Evolutionary conservation across 2,113 vertebrate species (phyloP).

Genomic region (Ariopsis seemanni): DNA sequence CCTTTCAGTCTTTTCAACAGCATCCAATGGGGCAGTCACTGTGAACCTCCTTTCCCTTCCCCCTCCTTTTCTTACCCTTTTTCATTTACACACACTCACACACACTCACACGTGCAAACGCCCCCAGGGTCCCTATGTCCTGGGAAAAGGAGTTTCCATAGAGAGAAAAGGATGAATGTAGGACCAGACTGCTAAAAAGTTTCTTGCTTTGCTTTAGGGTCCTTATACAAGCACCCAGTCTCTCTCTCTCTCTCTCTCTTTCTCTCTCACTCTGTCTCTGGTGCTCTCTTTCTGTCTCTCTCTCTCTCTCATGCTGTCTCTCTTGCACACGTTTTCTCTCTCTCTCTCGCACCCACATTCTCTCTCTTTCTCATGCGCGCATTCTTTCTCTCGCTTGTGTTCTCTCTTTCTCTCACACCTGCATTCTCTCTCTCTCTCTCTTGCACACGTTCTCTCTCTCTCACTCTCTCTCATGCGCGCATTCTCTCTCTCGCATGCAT

Average conservation of each 20-base stretch:
- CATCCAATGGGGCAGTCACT: constrained; percentile 34
- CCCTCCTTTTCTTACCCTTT: neutral
- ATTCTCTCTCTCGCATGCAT: too few species aligned
- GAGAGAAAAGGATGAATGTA: constrained; percentile 62
- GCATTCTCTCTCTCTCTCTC: too few species aligned
- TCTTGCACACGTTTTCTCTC: neutral
- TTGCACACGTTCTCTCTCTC: too few species aligned
- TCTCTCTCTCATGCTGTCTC: too few species aligned
- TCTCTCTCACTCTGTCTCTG: neutral
- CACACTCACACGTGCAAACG: constrained; percentile 49
- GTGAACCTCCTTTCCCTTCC: constrained; percentile 13
- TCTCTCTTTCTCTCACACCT: too few species aligned
- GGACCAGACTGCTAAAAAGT: constrained; percentile 64
- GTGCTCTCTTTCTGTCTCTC: too few species aligned
- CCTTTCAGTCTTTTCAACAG: constrained; percentile 5
- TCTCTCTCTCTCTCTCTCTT: neutral
- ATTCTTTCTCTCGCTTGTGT: too few species aligned
- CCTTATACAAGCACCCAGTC: constrained; percentile 43
- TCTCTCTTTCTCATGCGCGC: too few species aligned
- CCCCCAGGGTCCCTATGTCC: constrained; percentile 52
- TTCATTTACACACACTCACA: constrained; percentile 45
- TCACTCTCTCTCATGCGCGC: too few species aligned
- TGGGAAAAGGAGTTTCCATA: constrained; percentile 72
- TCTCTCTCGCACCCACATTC: neutral
- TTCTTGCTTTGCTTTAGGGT: constrained; percentile 53